Evolutionary conservation across 2,888 invertebrate genomes (phyloP), one percentile per base, ranked within the genome.

Genomic region (Sicus ferrugineus): DNA sequence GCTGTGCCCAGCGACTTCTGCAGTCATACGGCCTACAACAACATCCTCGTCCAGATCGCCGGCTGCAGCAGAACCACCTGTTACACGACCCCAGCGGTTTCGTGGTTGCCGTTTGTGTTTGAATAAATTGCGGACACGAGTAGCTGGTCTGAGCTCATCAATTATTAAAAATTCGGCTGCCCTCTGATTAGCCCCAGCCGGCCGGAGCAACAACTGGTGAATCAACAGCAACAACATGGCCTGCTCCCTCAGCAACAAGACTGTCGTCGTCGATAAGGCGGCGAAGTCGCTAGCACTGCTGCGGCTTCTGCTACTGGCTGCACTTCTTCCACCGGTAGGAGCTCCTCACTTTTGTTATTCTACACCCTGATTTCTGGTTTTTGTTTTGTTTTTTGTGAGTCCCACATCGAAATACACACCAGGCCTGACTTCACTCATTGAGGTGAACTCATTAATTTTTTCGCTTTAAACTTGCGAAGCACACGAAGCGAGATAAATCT

Each of bases 251-350:
- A 34, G 11, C 19, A 28, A 19, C n/a, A 31, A 50, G 3, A 50
- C 50, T n/a, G 34, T 21, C 48, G n/a, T 9, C 54, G 23, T 9
- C 30, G 5, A 3, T 19, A 58, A 5, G 9, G 21, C 16, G 16
- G n/a, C 31, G 34, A 38, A 34, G 28, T 34, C 56, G 23, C 19
- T 21, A 28, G 23, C 5, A 65, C 21, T 26, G 16, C 48, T 14
- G 58, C 3, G 14, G 11, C 59, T 26, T 5, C 14, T 52, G 52
- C 48, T 67, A 46, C 34, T 67, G 46, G 56, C 46, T 50, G 48
- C 50, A 46, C 14, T 59, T 59, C 21, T 58, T 48, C 42, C 42
- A 31, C 59, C 58, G 59, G 67, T 67, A 50, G 30, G 67, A 58
- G 4, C 46, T 50, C 6, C 23, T 65, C 14, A 23, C 16, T 54